Conservation (phyloP, 2,797 vertebrate species). For the Catostomus latipinnis region DNA sequence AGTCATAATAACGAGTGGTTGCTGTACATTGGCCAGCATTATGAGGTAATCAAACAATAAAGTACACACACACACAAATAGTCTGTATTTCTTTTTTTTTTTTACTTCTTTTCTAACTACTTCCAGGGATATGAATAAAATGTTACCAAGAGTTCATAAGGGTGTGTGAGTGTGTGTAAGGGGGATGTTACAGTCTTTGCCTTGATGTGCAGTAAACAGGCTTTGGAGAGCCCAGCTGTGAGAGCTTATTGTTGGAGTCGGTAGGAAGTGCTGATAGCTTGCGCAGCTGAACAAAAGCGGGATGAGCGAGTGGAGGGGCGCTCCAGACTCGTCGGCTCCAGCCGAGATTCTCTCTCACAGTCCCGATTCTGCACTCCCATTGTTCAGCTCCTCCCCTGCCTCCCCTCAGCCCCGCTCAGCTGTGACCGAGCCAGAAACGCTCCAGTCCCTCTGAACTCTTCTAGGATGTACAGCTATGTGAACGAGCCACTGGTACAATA, state of each 20-base stretch:
- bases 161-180: slow-evolving; percentile 44
- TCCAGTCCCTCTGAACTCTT: slow-evolving; percentile 30
- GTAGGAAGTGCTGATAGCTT: slow-evolving; percentile 90
- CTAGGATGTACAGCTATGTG: slow-evolving; percentile 64
- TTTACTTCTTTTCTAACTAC: background rate
- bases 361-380: slow-evolving; percentile 83
- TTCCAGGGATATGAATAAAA: slow-evolving; percentile 82
- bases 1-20: background rate
- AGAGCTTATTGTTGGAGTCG: slow-evolving; percentile 89
- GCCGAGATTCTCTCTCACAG: slow-evolving; percentile 89
- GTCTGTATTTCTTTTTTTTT: slow-evolving; percentile 1
- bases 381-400: slow-evolving; percentile 76
- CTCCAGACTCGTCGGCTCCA: slow-evolving; percentile 88
- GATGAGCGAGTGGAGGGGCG: slow-evolving; percentile 85
- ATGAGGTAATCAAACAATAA: slow-evolving; percentile 7
- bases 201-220: slow-evolving; percentile 89
- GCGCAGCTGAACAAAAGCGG: slow-evolving; percentile 90
- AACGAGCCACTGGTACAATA: slow-evolving; percentile 58
- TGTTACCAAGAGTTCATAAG: slow-evolving; percentile 64
- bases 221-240: slow-evolving; percentile 88
- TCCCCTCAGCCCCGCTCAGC: slow-evolving; percentile 73
- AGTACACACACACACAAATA: background rate
- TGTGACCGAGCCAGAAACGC: slow-evolving; percentile 75
- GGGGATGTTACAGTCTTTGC: slow-evolving; percentile 62
- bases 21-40: slow-evolving; percentile 1